Base-by-base conservation (phyloP, 2,797 vertebrate species). In the Eptatretus atami region DNA sequence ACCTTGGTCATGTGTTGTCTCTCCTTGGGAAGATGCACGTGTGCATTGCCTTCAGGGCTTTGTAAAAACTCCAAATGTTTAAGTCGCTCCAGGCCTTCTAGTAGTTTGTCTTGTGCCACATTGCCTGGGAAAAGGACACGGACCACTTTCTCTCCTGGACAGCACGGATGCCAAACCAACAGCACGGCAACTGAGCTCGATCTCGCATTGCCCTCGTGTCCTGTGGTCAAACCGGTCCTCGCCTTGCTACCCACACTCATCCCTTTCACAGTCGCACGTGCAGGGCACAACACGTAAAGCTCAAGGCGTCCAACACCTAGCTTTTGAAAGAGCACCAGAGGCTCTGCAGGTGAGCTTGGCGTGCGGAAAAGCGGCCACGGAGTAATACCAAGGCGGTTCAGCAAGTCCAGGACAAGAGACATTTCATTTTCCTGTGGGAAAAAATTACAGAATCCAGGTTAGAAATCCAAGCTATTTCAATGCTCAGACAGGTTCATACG, bases 181-280 rank as follows among this genome's bases (percentile, higher is more conserved):
- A 99, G 77, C 67, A 90, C 92, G 5, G 90, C 92, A 67, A 99
- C 85, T 53, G 92, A 99, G 14, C 88, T 99, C 68, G 96, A 75
- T 72, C 96, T 96, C 53, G 92, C 90, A 76, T 96, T 90, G 60
- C 86, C 90, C 69, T 96, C 92, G 70, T 93, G 96, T 63, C 92
- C 92, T 61, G 75, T 96, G 25, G 85, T 71, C 52, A 96, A 77
- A 11, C 92, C 92, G 11, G 90, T 96, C 74, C 94, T 96, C 66
- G 90, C 92, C 73, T 99, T 99, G 73, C 92, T 96, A 67, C 96
- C 96, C 70, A 99, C 96, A 68, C 95, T 90, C 92, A 96, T 96
- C 76, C 96, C 92, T 72, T 99, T 99, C 31, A 44, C 31, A 77
- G 88, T 95, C 70, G 96, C 92, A 68, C 93, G 95, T 19, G 95